These are phyloP conservation scores for Oscheius myriophilus DNA, from an alignment of 2,888 invertebrate species.

Conservation along the genomic window DNA sequence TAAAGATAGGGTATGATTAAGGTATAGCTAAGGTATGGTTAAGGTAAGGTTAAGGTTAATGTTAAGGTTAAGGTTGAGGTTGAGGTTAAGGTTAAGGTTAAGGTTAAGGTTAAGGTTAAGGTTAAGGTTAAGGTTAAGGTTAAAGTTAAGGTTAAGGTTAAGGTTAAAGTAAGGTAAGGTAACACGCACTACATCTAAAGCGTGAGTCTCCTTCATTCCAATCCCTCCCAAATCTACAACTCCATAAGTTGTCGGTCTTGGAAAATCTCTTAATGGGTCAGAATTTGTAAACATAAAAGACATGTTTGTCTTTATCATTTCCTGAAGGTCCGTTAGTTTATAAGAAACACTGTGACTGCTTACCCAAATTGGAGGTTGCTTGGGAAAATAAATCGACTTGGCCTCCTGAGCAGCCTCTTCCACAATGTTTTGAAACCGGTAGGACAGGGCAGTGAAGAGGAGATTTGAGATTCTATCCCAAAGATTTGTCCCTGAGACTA, in stretches of 20 bases:
- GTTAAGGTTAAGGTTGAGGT: no score
- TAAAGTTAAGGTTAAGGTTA: no score
- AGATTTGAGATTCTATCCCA: background rate
- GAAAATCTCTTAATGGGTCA: slow-evolving; percentile 14
- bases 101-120: no score
- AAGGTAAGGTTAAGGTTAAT: no score
- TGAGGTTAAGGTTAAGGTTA: no score
- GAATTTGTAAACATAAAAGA: slow-evolving; percentile 13
- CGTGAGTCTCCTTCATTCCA: slow-evolving; percentile 8
- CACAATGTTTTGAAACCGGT: background rate
- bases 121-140: no score
- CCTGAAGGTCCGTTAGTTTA: slow-evolving; percentile 1
- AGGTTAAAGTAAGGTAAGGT: background rate
- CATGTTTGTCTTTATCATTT: slow-evolving; percentile 5
- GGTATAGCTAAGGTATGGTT: no score
- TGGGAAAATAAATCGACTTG: background rate
- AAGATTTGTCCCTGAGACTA: background rate
- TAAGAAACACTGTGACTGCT: background rate
- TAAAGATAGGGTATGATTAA: background rate
- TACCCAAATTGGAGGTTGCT: background rate
- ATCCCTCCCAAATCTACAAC: slow-evolving; percentile 20
- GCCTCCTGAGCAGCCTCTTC: background rate
- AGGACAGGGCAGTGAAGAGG: background rate
- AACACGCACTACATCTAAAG: background rate
- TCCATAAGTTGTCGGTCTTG: slow-evolving; percentile 7